Conservation (phyloP, 2,888 invertebrate genomes). For the Euclidia mi region DNA sequence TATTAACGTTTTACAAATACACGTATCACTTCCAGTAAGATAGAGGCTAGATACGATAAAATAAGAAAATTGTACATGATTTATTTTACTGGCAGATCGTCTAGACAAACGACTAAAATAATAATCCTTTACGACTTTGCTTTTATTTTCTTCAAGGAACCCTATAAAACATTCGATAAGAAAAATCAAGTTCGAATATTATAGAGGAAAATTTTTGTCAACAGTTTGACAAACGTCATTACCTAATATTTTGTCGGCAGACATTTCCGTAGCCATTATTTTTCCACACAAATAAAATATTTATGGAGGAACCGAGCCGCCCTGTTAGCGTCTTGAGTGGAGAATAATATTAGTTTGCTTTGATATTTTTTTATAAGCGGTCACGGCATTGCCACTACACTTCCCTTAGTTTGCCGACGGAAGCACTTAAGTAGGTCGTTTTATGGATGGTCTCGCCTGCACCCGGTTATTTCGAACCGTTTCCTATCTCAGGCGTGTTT, state of each 20-base stretch:
- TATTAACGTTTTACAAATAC: too few relatives aligned
- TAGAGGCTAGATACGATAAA: too few relatives aligned
- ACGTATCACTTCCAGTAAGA: too few relatives aligned
- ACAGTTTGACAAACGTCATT: conserved; percentile 22
- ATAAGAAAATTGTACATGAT: too few relatives aligned
- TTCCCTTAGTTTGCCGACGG: conserved; percentile 29
- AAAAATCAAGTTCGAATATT: conserved; percentile 23
- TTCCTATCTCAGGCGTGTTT: conserved; percentile 44
- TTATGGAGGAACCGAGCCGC: conserved; percentile 6
- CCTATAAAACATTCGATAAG: conserved; percentile 4
- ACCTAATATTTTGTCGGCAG: conserved; percentile 20
- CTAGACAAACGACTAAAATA: too few relatives aligned
- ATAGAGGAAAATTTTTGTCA: conserved; percentile 19
- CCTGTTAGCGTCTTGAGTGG: conserved; percentile 12
- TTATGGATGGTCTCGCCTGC: conserved; percentile 47
- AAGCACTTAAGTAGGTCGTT: conserved; percentile 43
- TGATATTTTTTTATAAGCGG: conserved; percentile 11
- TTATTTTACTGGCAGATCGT: too few relatives aligned
- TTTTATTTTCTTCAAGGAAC: too few relatives aligned
- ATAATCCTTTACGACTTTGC: too few relatives aligned
- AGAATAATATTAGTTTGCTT: conserved; percentile 10
- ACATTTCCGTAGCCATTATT: conserved; percentile 13
- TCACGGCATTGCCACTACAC: conserved; percentile 12
- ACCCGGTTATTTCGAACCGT: conserved; percentile 49
- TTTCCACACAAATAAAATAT: conserved; percentile 30